Conservation (phyloP, 2,888 invertebrate species). For the Hemithea aestivaria region DNA sequence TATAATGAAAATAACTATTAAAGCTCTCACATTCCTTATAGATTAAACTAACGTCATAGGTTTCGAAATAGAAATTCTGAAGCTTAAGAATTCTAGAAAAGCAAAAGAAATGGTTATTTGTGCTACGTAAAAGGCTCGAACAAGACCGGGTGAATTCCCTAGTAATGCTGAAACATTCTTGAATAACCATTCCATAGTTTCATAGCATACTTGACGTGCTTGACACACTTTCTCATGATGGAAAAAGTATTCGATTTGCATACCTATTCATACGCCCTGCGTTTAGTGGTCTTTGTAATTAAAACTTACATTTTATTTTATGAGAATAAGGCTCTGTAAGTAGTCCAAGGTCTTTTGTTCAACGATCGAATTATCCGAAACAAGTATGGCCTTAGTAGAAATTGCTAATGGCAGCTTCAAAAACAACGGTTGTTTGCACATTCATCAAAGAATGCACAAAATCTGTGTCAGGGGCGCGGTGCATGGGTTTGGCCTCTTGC, state of each 20-base stretch:
- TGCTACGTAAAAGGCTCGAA: conserved; percentile 29
- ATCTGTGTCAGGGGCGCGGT: conserved; percentile 59
- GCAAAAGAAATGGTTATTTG: conserved; percentile 42
- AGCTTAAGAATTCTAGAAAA: conserved; percentile 13
- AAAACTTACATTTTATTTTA: neutral
- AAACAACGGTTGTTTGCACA: conserved; percentile 37
- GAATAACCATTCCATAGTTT: conserved; percentile 37
- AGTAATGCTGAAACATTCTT: conserved; percentile 47
- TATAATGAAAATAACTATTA: no score
- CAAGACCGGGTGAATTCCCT: conserved; percentile 41
- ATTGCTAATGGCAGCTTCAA: conserved; percentile 12
- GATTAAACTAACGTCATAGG: no score
- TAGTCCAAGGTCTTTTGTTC: conserved; percentile 22
- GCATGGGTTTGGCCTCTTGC: conserved; percentile 14
- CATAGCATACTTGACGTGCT: conserved; percentile 25
- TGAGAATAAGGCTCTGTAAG: conserved; percentile 2
- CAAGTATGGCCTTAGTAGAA: conserved; percentile 9
- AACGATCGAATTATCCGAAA: conserved; percentile 6
- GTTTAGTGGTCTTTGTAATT: conserved; percentile 18
- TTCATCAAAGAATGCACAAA: conserved; percentile 41
- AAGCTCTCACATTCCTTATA: no score
- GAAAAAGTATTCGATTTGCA: conserved; percentile 23
- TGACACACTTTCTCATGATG: conserved; percentile 26
- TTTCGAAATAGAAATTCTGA: conserved; percentile 5
- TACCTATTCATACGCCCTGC: conserved; percentile 18